A percentile compares a stretch with the other conserved stretches of the same genome.
phyloP scores from a whole-genome alignment of 1,140 invertebrate species.

The Euborellia annulipes region DNA sequence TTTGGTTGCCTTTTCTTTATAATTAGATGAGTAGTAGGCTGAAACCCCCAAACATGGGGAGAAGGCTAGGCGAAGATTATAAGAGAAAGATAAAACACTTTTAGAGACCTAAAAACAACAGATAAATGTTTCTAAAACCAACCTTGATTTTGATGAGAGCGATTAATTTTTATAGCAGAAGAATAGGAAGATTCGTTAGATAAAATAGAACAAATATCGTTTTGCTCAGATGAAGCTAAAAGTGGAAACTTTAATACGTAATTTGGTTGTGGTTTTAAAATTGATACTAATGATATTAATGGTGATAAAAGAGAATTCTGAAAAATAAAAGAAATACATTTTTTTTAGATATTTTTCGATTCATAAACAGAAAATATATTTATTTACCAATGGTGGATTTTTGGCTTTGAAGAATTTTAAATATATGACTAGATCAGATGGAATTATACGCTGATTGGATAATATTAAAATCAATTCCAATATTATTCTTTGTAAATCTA shows the following conservation, averaged over 20 bases:
- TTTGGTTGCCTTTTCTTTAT: too few species aligned
- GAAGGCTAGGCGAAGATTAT: too few species aligned
- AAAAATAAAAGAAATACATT: background rate
- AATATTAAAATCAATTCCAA: conserved; percentile 39
- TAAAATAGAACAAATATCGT: too few species aligned
- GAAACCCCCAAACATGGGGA: too few species aligned
- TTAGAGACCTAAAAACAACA: too few species aligned
- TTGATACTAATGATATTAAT: conserved; percentile 31
- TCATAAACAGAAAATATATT: conserved; percentile 1
- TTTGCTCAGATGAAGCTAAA: background rate
- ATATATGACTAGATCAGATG: conserved; percentile 34
- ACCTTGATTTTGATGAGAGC: background rate
- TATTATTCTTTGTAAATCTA: conserved; percentile 40
- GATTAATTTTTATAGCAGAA: too few species aligned
- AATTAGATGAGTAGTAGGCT: too few species aligned
- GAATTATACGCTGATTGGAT: conserved; percentile 34
- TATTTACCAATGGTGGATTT: conserved; percentile 30
- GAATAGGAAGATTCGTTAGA: too few species aligned
- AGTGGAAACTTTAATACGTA: conserved; percentile 39
- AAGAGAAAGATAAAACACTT: too few species aligned
- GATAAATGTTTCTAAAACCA: too few species aligned
- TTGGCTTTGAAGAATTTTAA: conserved; percentile 36
- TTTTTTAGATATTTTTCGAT: too few species aligned
- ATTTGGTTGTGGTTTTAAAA: conserved; percentile 34
- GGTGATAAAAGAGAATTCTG: conserved; percentile 30